Evolutionary conservation across 2,888 invertebrate genomes (phyloP), one percentile per base, ranked within the genome.

Genomic region (Hirtodrosophila cameraria): DNA sequence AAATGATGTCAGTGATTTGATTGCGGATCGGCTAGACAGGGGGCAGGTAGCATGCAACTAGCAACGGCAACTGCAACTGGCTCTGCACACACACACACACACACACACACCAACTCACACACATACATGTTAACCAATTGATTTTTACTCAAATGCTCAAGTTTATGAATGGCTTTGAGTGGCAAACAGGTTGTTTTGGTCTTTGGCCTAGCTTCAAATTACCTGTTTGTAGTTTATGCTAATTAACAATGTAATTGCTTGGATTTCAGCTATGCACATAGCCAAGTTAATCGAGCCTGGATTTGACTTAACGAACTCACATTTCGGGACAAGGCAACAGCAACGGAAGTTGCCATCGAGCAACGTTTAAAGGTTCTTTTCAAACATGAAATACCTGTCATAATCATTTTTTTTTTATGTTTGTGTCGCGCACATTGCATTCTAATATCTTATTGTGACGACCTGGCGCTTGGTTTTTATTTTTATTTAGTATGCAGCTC

Each of bases 1-100:
- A 86, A 80, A 83, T 79, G 86, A 65, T 80, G 80, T 80, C 83
- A 58, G 76, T 71, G 82, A 60, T 71, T 82, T 72, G 82, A 84
- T 82, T 66, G 82, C 75, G 25, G 57, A 18, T 52, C 55, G 70
- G 52, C 80, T 71, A 75, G 78, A 64, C 65, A 55, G 54, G 36
- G 13, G 18, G 43, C 16, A 18, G 15, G 12, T 23, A 13, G 7
- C 11, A n/a, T n/a, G n/a, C n/a, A n/a, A n/a, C n/a, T n/a, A n/a
- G n/a, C n/a, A n/a, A n/a, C 31, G 28, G 23, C 69, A 59, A 35
- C 28, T 13, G 46, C 45, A 46, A 48, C 46, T 33, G 30, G 31
- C 42, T 69, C 9, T 27, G 30, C 20, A 8, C 13, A 39, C 23
- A 23, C 23, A 23, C 38, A 12, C 18, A 12, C 23, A 16, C 11